Evolutionary conservation across 2,888 invertebrate genomes (phyloP).

Genomic region (Dynastes maya): DNA sequence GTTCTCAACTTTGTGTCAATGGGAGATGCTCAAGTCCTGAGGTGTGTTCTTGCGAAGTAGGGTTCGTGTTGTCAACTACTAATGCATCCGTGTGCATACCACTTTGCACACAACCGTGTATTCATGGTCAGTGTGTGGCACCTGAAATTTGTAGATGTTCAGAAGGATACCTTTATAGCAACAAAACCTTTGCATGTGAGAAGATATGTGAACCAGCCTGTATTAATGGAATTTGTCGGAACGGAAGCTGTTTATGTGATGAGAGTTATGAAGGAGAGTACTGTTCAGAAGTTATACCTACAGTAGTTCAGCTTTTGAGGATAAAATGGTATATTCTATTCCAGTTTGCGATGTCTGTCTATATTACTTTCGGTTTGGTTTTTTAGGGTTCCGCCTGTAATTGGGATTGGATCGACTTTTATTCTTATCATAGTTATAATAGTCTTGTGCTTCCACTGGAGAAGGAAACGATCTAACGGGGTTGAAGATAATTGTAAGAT

Average conservation of each 20-base stretch:
- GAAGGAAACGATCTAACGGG: not conserved
- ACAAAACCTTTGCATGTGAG: slow-evolving; percentile 15
- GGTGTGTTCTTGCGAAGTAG: slow-evolving; percentile 53
- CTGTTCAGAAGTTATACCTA: not conserved
- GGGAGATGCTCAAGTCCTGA: slow-evolving; percentile 60
- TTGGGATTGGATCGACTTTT: not conserved
- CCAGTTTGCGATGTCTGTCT: not conserved
- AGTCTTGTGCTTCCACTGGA: not conserved
- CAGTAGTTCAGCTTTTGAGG: not conserved
- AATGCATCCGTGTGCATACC: slow-evolving; percentile 50
- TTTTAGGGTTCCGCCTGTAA: not conserved
- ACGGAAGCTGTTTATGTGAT: slow-evolving; percentile 18
- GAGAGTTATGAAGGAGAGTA: slow-evolving; percentile 2
- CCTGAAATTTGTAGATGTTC: slow-evolving; percentile 54
- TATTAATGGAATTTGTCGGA: slow-evolving; percentile 32
- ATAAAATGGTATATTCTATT: slow-evolving; percentile 11
- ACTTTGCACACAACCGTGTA: slow-evolving; percentile 50
- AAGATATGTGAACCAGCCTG: slow-evolving; percentile 8
- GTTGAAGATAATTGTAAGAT: slow-evolving; percentile 25
- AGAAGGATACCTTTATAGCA: slow-evolving; percentile 53
- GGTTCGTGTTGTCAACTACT: slow-evolving; percentile 42
- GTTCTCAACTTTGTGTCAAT: slow-evolving; percentile 55
- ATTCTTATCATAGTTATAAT: not conserved
- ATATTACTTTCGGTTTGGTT: not conserved
- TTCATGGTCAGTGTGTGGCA: slow-evolving; percentile 52